These are phyloP conservation scores for Congeria kusceri DNA, from an alignment of 2,888 invertebrate genomes.

Conservation along the genomic window DNA sequence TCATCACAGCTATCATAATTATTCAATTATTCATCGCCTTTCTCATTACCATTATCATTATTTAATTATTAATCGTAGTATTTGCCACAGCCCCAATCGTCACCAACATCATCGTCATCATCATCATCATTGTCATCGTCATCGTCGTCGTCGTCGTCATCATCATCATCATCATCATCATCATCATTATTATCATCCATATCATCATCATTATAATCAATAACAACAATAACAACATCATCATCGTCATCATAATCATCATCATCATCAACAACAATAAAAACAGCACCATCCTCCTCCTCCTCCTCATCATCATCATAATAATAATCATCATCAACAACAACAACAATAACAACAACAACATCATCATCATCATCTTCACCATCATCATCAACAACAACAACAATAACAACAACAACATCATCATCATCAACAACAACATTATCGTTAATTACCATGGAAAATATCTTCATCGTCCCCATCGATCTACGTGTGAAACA, in stretches of 20 bases:
- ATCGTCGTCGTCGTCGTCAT: constrained; percentile 20
- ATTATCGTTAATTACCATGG: no score
- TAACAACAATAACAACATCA: no score
- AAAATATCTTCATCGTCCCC: no score
- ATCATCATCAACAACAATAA: no score
- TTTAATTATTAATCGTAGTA: no score
- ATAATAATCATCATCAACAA: neutral
- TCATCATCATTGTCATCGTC: constrained; percentile 20
- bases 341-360: neutral
- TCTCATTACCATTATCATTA: constrained; percentile 3
- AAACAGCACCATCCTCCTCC: no score
- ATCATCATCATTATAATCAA: no score
- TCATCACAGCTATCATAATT: neutral
- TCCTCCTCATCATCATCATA: no score
- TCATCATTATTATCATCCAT: constrained; percentile 8
- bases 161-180: constrained; percentile 24
- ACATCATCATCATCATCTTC: constrained; percentile 8
- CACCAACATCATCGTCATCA: constrained; percentile 32
- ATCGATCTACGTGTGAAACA: no score
- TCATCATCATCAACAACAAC: constrained; percentile 1
- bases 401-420: no score
- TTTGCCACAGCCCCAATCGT: constrained; percentile 21
- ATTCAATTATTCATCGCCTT: neutral
- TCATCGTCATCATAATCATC: no score
- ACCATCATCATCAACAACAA: constrained; percentile 10